Evolutionary conservation across 64 coral and sea anemone genomes (phyloP).

Genomic region (Montipora capricornis): DNA sequence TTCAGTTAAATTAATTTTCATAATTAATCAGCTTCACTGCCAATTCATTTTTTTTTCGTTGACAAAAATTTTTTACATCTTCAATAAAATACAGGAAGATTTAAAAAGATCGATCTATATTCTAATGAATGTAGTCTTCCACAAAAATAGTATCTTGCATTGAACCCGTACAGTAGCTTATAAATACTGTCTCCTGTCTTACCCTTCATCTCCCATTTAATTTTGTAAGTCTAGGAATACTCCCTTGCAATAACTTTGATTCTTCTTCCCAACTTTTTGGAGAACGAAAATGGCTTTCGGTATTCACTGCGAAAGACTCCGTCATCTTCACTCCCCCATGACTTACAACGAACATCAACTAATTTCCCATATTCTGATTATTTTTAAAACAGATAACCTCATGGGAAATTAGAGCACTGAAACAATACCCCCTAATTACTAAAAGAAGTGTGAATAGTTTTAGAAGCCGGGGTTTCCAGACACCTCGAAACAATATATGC

Average conservation of each 20-base stretch:
- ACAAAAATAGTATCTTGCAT: no score
- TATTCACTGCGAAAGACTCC: not conserved
- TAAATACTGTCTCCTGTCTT: no score
- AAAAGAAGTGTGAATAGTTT: slow-evolving; percentile 16
- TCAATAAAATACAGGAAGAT: no score
- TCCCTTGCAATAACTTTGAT: slow-evolving; percentile 11
- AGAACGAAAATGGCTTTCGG: slow-evolving; percentile 5
- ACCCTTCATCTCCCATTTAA: no score
- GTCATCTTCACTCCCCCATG: not conserved
- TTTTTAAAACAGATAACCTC: slow-evolving; percentile 5
- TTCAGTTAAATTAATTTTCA: no score
- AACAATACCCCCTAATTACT: slow-evolving; percentile 12
- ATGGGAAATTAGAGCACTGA: slow-evolving; percentile 3
- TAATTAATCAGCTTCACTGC: no score
- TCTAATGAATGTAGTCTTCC: no score
- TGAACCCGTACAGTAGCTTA: no score
- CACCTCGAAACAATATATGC: slow-evolving; percentile 8
- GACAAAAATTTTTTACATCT: no score
- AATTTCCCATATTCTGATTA: slow-evolving; percentile 1
- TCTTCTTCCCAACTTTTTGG: slow-evolving; percentile 3
- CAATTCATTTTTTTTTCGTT: no score
- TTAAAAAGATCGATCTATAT: no score
- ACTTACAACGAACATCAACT: slow-evolving; percentile 3
- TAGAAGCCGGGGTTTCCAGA: slow-evolving; percentile 7
- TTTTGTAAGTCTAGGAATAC: not conserved